Conservation (phyloP, 35 echinoderm and acorn worm species). For the Stichopus chloronotus region DNA sequence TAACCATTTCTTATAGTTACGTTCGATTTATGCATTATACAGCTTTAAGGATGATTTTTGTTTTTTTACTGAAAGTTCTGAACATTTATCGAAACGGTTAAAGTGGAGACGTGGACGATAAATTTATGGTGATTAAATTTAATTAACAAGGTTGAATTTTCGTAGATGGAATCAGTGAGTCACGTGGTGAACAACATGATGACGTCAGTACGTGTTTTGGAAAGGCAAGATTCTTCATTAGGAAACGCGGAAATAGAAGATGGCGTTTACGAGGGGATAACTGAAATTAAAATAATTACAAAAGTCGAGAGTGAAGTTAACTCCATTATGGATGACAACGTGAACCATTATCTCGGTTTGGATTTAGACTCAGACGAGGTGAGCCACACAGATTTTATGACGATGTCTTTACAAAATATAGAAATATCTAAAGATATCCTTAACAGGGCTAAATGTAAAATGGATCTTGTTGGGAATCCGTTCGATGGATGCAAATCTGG, state of each 20-base stretch:
- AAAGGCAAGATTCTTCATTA: background rate
- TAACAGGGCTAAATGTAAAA: background rate
- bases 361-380: background rate
- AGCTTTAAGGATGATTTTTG: no score
- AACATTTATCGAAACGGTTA: no score
- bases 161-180: background rate
- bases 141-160: background rate
- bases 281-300: background rate
- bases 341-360: background rate
- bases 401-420: conserved; percentile 18
- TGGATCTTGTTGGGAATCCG: background rate
- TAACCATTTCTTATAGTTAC: no score
- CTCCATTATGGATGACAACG: background rate
- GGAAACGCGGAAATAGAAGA: background rate
- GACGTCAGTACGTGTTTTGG: background rate
- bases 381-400: conserved; percentile 17
- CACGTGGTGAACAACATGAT: background rate
- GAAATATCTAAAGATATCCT: background rate
- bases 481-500: background rate
- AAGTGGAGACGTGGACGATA: no score
- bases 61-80: no score
- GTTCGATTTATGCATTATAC: no score
- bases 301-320: background rate
- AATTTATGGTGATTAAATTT: no score
- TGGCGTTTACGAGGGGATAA: background rate